Evolutionary conservation across 2,888 invertebrate genomes (phyloP).

Genomic region (Zaprionus lineosus): DNA sequence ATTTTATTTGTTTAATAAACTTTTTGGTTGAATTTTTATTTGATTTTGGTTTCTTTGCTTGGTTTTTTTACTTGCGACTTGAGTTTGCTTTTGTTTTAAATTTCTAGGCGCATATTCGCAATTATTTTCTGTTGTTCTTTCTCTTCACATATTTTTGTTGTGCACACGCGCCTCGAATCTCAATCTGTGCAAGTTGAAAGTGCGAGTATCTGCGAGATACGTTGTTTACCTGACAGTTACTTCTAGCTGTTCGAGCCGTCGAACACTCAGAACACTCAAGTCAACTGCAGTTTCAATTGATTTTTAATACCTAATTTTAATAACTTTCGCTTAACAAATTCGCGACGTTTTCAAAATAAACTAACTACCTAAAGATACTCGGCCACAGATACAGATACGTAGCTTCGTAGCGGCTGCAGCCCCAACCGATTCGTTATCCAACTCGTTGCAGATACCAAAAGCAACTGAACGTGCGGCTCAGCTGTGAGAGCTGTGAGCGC

Average conservation of each 20-base stretch:
- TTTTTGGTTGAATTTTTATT: too few species aligned
- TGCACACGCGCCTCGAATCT: conserved; percentile 50
- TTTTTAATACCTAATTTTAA: too few species aligned
- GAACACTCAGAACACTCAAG: conserved; percentile 32
- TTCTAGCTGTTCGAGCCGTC: conserved; percentile 36
- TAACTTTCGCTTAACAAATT: conserved; percentile 3
- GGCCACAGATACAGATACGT: conserved; percentile 29
- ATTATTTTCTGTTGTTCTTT: conserved; percentile 20
- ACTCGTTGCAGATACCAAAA: conserved; percentile 68
- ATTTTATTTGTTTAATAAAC: conserved; percentile 30
- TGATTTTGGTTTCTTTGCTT: conserved; percentile 8
- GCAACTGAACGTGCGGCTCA: conserved; percentile 52
- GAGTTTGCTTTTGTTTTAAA: conserved; percentile 16
- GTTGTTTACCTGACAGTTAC: conserved; percentile 28
- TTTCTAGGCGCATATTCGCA: conserved; percentile 51
- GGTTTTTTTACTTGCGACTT: conserved; percentile 28
- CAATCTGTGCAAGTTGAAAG: conserved; percentile 16
- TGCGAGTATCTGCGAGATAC: conserved; percentile 34
- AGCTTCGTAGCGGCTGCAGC: conserved; percentile 41
- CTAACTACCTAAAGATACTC: conserved; percentile 24
- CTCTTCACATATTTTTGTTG: conserved; percentile 23
- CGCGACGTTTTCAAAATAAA: conserved; percentile 11
- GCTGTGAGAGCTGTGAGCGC: conserved; percentile 5
- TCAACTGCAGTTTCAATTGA: conserved; percentile 14
- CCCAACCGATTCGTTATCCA: conserved; percentile 62